Base-by-base conservation (phyloP, 2,797 vertebrate species). In the Picus viridis region DNA sequence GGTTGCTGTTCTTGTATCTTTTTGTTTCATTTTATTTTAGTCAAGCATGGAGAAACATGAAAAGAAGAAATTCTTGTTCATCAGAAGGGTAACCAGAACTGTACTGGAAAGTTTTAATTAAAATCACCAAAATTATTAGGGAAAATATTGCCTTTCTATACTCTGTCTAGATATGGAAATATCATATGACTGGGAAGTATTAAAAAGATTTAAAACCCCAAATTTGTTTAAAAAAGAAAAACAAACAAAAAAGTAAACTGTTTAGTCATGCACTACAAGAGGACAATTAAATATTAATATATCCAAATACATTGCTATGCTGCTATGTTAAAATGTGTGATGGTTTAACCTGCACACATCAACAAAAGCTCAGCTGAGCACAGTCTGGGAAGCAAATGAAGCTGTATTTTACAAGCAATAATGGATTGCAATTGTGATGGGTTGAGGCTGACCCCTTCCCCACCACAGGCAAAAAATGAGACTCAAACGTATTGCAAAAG, bases 121-220 rank as follows among this genome's bases (percentile, higher is more conserved):
- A 18, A 41, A 30, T 49, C 10, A 20, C 23, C 2, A 3, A 57
- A 69, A 73, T 29, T 41, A 32, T 0, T 3, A 10, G 8, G 2
- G 23, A 73, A 77, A 74, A 51, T 18, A 49, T 10, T 65, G 1
- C 2, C 7, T 5, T 63, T 77, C 7, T 43, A 45, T 16, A 83
- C 43, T 19, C 16, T 49, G 5, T 41, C 29, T 54, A 45, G 20
- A 65, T 57, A 65, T 10, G 10, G 24, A 81, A 72, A 54, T 49
- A 19, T 6, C 3, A 10, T 27, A 41, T 29, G 3, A 51, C 7
- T 49, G 16, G 11, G 4, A 58, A 75, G 18, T 49, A 61, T 34
- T 49, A 1, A 53, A 72, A 90, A 43, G 8, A 41, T 15, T 41
- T 10, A 47, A 20, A 49, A 12, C 24, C 64, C 43, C 5, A 24